These are phyloP conservation scores for Montipora efflorescens DNA, from an alignment of 64 coral and sea anemone genomes.

Conservation along the genomic window DNA sequence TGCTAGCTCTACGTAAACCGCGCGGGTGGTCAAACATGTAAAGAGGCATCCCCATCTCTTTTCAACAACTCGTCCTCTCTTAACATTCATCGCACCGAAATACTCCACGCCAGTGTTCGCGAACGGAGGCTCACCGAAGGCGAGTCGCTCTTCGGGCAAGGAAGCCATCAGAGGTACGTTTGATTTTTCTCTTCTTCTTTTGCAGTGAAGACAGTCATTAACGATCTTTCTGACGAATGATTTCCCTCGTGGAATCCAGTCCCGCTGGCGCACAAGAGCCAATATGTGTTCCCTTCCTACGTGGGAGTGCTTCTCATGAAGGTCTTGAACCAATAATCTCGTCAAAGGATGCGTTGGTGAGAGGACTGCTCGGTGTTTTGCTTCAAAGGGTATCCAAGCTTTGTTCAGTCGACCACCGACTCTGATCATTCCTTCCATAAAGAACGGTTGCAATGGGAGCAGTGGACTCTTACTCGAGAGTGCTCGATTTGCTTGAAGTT, in stretches of 20 bases:
- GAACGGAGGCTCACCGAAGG: no score
- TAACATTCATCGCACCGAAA: no score
- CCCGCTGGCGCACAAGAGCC: not conserved
- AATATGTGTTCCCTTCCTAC: conserved; percentile 29
- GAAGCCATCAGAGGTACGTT: conserved; percentile 25
- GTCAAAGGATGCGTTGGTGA: not conserved
- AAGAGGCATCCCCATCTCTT: no score
- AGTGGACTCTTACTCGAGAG: not conserved
- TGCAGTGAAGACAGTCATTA: conserved; percentile 14
- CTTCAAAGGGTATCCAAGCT: conserved; percentile 14
- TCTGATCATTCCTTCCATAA: not conserved
- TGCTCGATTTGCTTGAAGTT: not conserved
- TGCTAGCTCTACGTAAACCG: conserved; percentile 18
- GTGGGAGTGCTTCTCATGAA: conserved; percentile 4
- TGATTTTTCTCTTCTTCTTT: conserved; percentile 10
- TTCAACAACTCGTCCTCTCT: no score
- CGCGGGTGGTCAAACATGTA: conserved; percentile 2
- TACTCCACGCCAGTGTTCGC: no score
- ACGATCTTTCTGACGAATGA: conserved; percentile 2
- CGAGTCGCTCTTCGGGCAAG: no score
- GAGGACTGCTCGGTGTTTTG: conserved; percentile 1
- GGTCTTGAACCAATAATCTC: not conserved
- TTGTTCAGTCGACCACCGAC: not conserved
- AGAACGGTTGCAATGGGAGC: not conserved
- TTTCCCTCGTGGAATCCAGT: conserved; percentile 16